Conservation (phyloP, 2,888 invertebrate species). For the Hecatera dysodea region DNA sequence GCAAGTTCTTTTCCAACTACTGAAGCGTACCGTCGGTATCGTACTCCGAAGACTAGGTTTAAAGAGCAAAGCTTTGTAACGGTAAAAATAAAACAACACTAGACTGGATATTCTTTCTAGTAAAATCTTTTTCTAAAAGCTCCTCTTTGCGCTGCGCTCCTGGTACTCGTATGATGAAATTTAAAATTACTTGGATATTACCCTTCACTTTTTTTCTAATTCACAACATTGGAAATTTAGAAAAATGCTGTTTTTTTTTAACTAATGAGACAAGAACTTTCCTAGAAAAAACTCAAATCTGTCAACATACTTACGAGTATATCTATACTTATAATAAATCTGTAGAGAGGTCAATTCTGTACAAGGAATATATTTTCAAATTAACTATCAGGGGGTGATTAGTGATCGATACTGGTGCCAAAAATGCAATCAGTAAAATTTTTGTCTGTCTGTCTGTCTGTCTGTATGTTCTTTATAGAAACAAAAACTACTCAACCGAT, state of each 20-base stretch:
- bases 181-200: background rate
- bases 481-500: no score
- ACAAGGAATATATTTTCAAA: no score
- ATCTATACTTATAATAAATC: no score
- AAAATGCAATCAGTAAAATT: no score
- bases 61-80: slow-evolving; percentile 49
- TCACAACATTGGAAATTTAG: background rate
- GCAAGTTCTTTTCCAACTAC: slow-evolving; percentile 17
- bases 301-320: background rate
- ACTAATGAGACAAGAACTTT: background rate
- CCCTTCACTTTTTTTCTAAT: background rate
- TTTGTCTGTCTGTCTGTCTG: no score
- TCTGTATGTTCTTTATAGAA: no score
- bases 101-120: slow-evolving; percentile 33
- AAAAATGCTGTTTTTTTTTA: background rate
- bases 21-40: slow-evolving; percentile 33
- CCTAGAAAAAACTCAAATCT: background rate
- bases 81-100: slow-evolving; percentile 44
- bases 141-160: slow-evolving; percentile 9
- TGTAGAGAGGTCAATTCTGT: no score
- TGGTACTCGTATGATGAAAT: slow-evolving; percentile 21
- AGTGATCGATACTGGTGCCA: no score
- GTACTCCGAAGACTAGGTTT: slow-evolving; percentile 23
- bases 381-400: no score
- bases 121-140: slow-evolving; percentile 36